Conservation (phyloP, 2,888 invertebrate species). For the Corythucha ciliata region DNA sequence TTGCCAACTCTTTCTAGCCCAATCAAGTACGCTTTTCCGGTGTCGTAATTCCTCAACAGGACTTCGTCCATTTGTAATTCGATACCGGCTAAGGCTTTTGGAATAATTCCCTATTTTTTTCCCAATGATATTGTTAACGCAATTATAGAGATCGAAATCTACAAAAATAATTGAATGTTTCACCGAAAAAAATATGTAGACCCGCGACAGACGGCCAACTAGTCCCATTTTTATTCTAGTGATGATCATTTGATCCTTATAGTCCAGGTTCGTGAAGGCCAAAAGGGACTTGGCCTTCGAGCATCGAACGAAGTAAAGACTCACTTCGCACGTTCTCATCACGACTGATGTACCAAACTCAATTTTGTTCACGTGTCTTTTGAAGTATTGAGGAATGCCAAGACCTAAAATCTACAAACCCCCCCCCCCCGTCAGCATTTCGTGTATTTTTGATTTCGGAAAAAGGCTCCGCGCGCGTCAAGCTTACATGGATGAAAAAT, state of each 20-base stretch:
- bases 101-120: constrained; percentile 15
- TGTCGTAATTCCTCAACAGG: constrained; percentile 19
- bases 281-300: too few species aligned
- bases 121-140: not conserved
- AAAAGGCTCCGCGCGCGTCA: too few species aligned
- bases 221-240: constrained; percentile 8
- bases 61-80: constrained; percentile 22
- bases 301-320: constrained; percentile 6
- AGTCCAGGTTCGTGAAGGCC: too few species aligned
- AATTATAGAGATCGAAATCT: not conserved
- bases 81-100: constrained; percentile 16
- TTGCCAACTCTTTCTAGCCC: constrained; percentile 20
- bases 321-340: constrained; percentile 10
- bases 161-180: not conserved
- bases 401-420: constrained; percentile 15
- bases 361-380: constrained; percentile 20
- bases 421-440: not conserved
- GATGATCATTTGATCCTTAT: not conserved
- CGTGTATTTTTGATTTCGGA: too few species aligned
- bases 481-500: constrained; percentile 18
- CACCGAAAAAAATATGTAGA: constrained; percentile 21
- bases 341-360: constrained; percentile 19
- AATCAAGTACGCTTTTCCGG: constrained; percentile 21
- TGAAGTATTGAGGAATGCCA: constrained; percentile 18
- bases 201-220: constrained; percentile 13